Conservation (phyloP, 2,113 vertebrate species). For the Hydropotes inermis region DNA sequence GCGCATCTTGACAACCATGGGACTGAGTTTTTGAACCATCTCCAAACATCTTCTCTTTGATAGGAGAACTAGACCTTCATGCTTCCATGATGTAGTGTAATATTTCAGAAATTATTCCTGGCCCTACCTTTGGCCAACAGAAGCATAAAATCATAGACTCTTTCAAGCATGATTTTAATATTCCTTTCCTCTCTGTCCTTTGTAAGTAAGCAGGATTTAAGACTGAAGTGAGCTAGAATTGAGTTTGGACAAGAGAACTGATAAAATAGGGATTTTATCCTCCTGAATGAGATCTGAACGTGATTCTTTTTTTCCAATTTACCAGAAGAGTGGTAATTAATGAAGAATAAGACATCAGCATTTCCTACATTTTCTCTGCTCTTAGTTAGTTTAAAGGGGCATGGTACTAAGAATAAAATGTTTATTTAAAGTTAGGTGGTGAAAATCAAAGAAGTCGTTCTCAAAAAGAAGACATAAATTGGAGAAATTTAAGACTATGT, state of each 20-base stretch:
- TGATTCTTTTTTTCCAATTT: constrained; percentile 2
- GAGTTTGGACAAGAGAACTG: background rate
- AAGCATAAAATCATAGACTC: background rate
- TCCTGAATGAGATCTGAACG: background rate
- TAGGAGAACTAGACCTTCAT: background rate
- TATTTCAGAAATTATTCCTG: background rate
- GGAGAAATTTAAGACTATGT: background rate
- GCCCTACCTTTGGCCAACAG: background rate
- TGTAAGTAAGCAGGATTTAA: background rate
- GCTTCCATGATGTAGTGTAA: background rate
- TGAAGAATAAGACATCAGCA: background rate
- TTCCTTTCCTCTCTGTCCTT: background rate
- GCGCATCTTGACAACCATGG: background rate
- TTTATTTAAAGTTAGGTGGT: background rate
- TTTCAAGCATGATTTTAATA: too few relatives aligned
- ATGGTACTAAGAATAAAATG: background rate
- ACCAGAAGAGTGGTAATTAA: constrained; percentile 11
- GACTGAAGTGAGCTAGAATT: background rate
- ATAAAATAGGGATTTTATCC: constrained; percentile 24
- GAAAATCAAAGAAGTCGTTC: background rate
- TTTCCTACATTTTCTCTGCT: background rate
- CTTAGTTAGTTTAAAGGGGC: background rate
- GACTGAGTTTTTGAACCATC: background rate
- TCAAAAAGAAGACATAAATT: background rate
- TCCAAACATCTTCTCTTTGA: background rate